Base-by-base conservation (phyloP, 2,888 invertebrate species). In the Platycheirus albimanus region DNA sequence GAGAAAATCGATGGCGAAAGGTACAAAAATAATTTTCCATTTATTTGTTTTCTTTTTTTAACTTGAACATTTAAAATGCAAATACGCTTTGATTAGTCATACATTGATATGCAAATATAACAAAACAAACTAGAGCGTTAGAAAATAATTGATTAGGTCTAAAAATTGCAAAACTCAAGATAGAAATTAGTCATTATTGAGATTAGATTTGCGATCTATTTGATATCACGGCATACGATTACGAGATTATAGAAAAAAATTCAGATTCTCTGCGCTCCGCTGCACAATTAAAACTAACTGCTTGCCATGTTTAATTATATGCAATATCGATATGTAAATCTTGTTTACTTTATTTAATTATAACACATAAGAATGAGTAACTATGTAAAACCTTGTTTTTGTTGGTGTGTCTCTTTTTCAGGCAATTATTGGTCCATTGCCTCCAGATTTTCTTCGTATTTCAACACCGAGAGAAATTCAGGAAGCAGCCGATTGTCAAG, bases 361-460 rank as follows among this genome's bases (percentile, higher is more conserved):
- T 10, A 17, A 52, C 17, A 52, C 17, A n/a, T n/a, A n/a, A n/a
- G n/a, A n/a, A n/a, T n/a, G 5, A 13, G 38, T 20, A 38, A 41
- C 58, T 41, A 41, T 1, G 7, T n/a, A n/a, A n/a, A n/a, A n/a
- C 3, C 20, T 13, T 10, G 20, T 33, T 11, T 17, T 28, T 64
- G 30, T 43, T 56, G n/a, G n/a, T n/a, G n/a, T n/a, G n/a, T 13
- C 33, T 66, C n/a, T 74, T 15, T 83, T 76, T 0, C 56, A 88
- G 88, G 88, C 88, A 15, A 75, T 88, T 33, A 54, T 87, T 36
- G 87, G 87, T 19, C 87, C 87, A 36, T 83, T 89, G 49, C 87
- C 89, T 51, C 85, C 86, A 30, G 88, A 88, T 69, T 89, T 89
- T 85, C 85, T 89, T 15, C 87, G 89, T n/a, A 83, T 89, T 64